A percentile compares a stretch with the other conserved stretches of the same genome.
Conservation (phyloP, 1,140 invertebrate species). For the Anastatus disparis region DNA sequence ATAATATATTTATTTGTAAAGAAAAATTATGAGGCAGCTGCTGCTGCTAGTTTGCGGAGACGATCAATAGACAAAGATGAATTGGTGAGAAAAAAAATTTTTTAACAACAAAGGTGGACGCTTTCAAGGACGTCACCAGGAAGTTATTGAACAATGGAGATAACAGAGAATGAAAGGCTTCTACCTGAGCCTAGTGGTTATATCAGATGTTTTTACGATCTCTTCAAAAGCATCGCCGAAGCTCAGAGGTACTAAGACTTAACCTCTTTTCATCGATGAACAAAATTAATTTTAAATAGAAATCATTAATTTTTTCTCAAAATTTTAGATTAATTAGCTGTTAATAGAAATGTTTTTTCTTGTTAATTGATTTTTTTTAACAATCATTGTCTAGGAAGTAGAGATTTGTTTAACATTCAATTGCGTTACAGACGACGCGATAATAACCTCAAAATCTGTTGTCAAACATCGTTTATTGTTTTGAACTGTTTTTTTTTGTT, state of each 20-base stretch:
- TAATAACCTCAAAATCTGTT: slow-evolving; percentile 28
- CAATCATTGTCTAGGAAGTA: too few relatives aligned
- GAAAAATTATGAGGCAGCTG: too few relatives aligned
- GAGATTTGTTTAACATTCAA: too few relatives aligned
- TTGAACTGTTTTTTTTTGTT: slow-evolving; percentile 3
- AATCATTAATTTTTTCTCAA: too few relatives aligned
- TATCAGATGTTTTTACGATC: slow-evolving; percentile 70
- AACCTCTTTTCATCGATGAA: slow-evolving; percentile 59
- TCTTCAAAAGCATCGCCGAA: slow-evolving; percentile 69
- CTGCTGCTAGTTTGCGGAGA: too few relatives aligned
- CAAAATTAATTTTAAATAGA: too few relatives aligned
- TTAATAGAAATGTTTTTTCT: too few relatives aligned
- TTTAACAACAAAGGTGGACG: neutral
- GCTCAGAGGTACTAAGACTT: slow-evolving; percentile 68
- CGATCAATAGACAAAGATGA: slow-evolving; percentile 32
- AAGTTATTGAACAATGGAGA: slow-evolving; percentile 5
- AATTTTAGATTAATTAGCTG: too few relatives aligned
- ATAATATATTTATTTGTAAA: too few relatives aligned
- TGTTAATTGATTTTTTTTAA: too few relatives aligned
- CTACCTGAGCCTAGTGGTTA: slow-evolving; percentile 71
- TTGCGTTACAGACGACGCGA: slow-evolving; percentile 29
- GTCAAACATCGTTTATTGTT: slow-evolving; percentile 22
- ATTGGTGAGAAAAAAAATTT: slow-evolving; percentile 16
- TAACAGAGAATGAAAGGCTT: slow-evolving; percentile 60
- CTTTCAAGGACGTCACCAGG: neutral